Percentiles rank a stretch among this genome's conserved stretches.
Evolutionary conservation across 2,888 invertebrate species (phyloP).

Genomic region (Melanotus villosus): DNA sequence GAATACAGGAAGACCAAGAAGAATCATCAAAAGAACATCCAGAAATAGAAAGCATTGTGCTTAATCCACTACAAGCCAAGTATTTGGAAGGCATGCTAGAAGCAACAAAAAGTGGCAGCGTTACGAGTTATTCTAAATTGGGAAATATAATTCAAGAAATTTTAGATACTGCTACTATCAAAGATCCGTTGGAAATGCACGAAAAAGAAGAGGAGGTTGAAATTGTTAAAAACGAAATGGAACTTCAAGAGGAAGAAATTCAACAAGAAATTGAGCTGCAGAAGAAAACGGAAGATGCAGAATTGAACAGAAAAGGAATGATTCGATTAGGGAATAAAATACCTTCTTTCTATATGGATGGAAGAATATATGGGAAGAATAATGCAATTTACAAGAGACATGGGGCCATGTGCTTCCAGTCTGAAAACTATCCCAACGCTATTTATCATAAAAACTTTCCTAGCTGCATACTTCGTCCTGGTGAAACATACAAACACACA

Average conservation of each 20-base stretch:
- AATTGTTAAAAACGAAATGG: background rate
- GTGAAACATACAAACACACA: slow-evolving; percentile 78
- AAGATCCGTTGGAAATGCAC: slow-evolving; percentile 19
- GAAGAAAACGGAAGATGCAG: slow-evolving; percentile 7
- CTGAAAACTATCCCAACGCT: slow-evolving; percentile 93
- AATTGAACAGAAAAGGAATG: slow-evolving; percentile 23
- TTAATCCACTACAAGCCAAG: slow-evolving; percentile 30
- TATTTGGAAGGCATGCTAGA: slow-evolving; percentile 37
- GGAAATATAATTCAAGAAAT: slow-evolving; percentile 27
- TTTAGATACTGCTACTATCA: slow-evolving; percentile 4
- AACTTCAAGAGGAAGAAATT: slow-evolving; percentile 3
- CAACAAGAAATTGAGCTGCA: background rate
- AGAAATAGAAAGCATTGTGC: background rate
- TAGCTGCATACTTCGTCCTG: slow-evolving; percentile 78
- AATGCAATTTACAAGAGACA: slow-evolving; percentile 81
- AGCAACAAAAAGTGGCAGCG: background rate
- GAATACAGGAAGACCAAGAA: background rate
- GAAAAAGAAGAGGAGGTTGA: background rate
- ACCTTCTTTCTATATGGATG: slow-evolving; percentile 24
- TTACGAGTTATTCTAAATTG: slow-evolving; percentile 10
- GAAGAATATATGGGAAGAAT: slow-evolving; percentile 74
- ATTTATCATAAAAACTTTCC: slow-evolving; percentile 77
- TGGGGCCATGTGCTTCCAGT: slow-evolving; percentile 87
- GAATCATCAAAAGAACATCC: background rate
- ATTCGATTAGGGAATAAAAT: slow-evolving; percentile 22